A percentile compares a stretch with the other conserved stretches of the same genome.
These are phyloP conservation scores for Drosophila longiperda DNA, from an alignment of 2,888 invertebrate genomes.

Conservation along the genomic window DNA sequence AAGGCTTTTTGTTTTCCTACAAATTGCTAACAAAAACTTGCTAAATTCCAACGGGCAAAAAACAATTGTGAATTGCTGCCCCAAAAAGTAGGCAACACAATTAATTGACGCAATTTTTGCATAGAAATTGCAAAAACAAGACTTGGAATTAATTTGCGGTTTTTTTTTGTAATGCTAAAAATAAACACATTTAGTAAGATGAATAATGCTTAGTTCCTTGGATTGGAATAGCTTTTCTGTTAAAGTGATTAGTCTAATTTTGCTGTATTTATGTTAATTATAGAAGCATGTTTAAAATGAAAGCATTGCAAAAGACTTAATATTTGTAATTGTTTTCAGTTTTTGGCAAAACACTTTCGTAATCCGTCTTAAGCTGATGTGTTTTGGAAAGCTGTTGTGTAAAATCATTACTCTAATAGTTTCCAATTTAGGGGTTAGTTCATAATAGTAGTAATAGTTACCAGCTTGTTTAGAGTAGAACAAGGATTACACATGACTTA, in stretches of 20 bases:
- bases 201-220: neutral
- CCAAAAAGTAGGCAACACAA: slow-evolving; percentile 40
- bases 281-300: neutral
- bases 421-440: no score
- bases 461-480: neutral
- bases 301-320: neutral
- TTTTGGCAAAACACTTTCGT: neutral
- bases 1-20: slow-evolving; percentile 28
- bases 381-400: neutral
- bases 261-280: neutral
- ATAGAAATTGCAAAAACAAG: neutral
- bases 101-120: slow-evolving; percentile 21
- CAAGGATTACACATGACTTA: neutral
- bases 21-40: slow-evolving; percentile 26
- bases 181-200: neutral
- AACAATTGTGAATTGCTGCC: slow-evolving; percentile 4
- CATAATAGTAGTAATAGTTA: neutral
- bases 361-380: neutral
- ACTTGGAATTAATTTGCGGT: neutral
- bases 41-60: slow-evolving; percentile 24
- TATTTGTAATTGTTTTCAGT: neutral
- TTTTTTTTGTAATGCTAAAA: neutral
- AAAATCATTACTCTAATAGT: neutral
- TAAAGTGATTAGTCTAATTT: neutral
- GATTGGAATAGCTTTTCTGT: neutral